Evolutionary conservation across 2,797 vertebrate genomes (phyloP).

Genomic region (Rhodeus uyekii): DNA sequence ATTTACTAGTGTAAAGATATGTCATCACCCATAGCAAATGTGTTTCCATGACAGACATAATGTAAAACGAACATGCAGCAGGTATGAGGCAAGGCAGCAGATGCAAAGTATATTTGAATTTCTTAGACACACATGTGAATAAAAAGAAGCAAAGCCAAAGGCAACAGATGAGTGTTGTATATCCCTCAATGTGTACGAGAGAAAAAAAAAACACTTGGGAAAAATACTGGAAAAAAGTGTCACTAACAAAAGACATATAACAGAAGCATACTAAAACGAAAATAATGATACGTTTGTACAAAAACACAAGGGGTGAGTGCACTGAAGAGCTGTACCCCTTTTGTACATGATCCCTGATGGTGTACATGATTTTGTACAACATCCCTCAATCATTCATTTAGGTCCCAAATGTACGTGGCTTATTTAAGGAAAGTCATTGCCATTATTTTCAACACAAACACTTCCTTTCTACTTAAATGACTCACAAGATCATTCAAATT

Average conservation of each 20-base stretch:
- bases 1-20: background rate
- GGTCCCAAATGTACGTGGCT: background rate
- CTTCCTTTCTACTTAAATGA: background rate
- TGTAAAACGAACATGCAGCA: background rate
- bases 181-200: background rate
- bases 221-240: background rate
- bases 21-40: background rate
- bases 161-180: background rate
- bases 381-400: background rate
- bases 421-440: background rate
- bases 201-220: background rate
- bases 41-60: background rate
- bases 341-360: background rate
- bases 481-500: background rate
- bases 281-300: background rate
- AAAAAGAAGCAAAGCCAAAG: conserved; percentile 1
- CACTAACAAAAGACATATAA: background rate
- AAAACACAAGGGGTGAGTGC: background rate
- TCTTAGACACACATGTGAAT: background rate
- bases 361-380: background rate
- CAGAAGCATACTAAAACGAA: background rate
- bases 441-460: background rate
- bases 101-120: background rate
- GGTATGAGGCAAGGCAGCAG: background rate
- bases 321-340: background rate